These are phyloP conservation scores for Drosophila limbata DNA, from an alignment of 2,888 invertebrate genomes.

Conservation along the genomic window DNA sequence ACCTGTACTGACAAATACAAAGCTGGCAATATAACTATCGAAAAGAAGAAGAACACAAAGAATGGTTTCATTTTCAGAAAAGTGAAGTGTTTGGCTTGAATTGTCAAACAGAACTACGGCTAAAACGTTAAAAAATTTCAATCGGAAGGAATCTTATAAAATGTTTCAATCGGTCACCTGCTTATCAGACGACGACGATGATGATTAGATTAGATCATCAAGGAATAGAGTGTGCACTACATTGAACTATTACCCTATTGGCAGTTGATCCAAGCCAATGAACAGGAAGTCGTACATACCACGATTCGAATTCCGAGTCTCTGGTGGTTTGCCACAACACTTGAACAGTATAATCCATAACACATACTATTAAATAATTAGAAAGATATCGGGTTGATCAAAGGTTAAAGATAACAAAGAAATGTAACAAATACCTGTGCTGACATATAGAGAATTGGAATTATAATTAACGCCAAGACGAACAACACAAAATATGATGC, in stretches of 20 bases:
- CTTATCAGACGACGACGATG: not conserved
- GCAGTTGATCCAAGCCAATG: not conserved
- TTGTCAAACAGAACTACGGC: constrained; percentile 22
- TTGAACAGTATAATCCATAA: constrained; percentile 59
- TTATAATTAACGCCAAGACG: constrained; percentile 56
- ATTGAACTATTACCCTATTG: constrained; percentile 19
- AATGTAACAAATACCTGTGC: constrained; percentile 39
- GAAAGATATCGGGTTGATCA: not conserved
- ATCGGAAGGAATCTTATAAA: constrained; percentile 23
- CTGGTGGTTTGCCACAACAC: constrained; percentile 38
- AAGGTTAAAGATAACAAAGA: not conserved
- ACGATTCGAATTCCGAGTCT: not conserved
- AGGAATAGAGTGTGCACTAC: not conserved
- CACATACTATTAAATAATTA: constrained; percentile 53
- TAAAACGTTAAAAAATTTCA: constrained; percentile 1
- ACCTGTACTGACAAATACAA: constrained; percentile 56
- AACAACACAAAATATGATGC: constrained; percentile 50
- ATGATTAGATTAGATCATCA: constrained; percentile 27
- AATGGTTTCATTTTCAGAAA: constrained; percentile 52
- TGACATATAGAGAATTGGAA: constrained; percentile 64
- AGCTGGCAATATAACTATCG: constrained; percentile 67
- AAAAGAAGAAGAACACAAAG: constrained; percentile 52
- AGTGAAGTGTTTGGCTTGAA: constrained; percentile 26
- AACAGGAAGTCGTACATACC: no score
- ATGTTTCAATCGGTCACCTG: not conserved